Base-by-base conservation (phyloP, 1,140 invertebrate species). In the Apocrypta bakeri region DNA sequence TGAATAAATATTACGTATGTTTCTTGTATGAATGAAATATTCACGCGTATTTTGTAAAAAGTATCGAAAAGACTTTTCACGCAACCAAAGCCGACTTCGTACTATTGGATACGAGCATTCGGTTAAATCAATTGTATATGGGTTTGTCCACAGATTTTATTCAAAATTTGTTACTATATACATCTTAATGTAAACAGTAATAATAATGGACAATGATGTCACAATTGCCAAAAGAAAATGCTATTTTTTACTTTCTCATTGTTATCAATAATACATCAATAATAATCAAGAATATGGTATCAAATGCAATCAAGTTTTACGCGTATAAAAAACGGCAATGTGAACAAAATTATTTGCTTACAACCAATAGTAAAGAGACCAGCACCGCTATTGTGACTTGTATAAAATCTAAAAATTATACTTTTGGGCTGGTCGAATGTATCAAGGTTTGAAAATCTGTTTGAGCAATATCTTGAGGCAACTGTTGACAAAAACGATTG, bases 181-280 rank as follows among this genome's bases (percentile, higher is more conserved):
- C 89, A 90, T 85, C 88, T 86, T 89, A 88, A 83, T 85, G 82
- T 87, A 86, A 81, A 87, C 85, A 87, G 74, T 90, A 89, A 86
- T 89, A 86, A 85, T 87, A 88, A 86, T 88, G 85, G 87, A 88
- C 86, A 89, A 87, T 88, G 75, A 85, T 88, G 61, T 42, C 79
- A 81, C 86, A 86, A 83, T 88, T 87, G 87, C 78, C 85, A 85
- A 85, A 88, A 88, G 87, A 88, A 83, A 68, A 25, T 83, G 69
- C 63, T 79, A 9, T 76, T 82, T 56, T 31, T 81, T 61, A 11
- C 79, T 29, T 40, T 48, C 27, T 72, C 4, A 71, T 42, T 48
- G 48, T 75, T 48, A 66, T 68, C n/a, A 25, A 61, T 63, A 40
- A 37, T n/a, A n/a, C n/a, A n/a, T n/a, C n/a, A n/a, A n/a, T n/a